Base-by-base conservation (phyloP, 2,797 vertebrate species). In the Channallabes apus region DNA sequence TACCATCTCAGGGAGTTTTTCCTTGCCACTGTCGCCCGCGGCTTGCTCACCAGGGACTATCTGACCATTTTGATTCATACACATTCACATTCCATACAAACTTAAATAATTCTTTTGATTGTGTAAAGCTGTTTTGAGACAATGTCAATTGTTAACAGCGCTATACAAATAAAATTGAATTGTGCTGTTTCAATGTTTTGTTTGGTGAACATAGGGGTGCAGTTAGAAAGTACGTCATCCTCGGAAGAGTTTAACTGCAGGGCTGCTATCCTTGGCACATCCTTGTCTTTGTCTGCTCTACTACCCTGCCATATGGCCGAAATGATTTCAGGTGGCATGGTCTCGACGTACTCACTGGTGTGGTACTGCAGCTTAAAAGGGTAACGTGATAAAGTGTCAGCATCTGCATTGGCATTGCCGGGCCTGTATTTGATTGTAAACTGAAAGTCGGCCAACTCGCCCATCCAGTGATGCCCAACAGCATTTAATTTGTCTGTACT, bases 291-390 rank as follows among this genome's bases (percentile, higher is more conserved):
- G 8, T 11, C 6, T 12, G 62, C 62, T n/a, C 62, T 69, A 29
- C 51, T 8, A 14, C 65, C 46, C 1, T 67, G 46, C 9, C 9
- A 58, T 7, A 80, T 58, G 32, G 75, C 38, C 32, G 62, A 69
- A 18, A 88, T 32, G 4, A 86, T 62, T 20, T 84, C 64, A 2
- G 65, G 38, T 3, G 41, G 64, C 18, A 82, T 12, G 12, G 20
- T 78, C n/a, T 86, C 32, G 1, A 71, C 80, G 24, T 84, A 84
- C 62, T 88, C 73, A 14, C 5, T 38, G 6, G 83, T 1, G 14
- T 72, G 38, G 11, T 65, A 27, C 0, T 41, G n/a, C 0, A 86
- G 22, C 11, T 32, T 12, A 9, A 88, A 14, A 9, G 80, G 75
- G 35, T 56, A 83, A 0, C 67, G 0, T 8, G 41, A 86, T 18